phyloP scores from a whole-genome alignment of 1,140 invertebrate genomes.

The Maniola jurtina region DNA sequence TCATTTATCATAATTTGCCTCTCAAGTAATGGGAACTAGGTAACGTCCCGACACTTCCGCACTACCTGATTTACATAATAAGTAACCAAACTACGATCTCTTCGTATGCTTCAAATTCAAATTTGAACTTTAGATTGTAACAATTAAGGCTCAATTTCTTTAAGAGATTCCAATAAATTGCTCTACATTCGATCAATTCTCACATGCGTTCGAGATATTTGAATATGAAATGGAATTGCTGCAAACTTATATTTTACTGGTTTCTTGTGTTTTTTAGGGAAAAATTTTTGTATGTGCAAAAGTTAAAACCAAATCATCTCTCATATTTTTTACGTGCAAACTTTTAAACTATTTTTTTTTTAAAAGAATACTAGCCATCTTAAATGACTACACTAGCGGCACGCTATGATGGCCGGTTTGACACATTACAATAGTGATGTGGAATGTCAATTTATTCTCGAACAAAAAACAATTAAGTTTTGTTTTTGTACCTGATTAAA shows the following conservation, averaged over 20 bases:
- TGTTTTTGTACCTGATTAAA: no score
- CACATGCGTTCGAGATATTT: constrained; percentile 58
- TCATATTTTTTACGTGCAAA: background rate
- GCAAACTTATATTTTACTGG: background rate
- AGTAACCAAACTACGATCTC: constrained; percentile 52
- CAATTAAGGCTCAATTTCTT: constrained; percentile 35
- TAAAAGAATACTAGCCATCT: no score
- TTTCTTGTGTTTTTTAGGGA: background rate
- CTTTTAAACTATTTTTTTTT: no score
- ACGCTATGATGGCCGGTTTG: no score
- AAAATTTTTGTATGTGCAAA: no score
- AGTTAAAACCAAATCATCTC: background rate
- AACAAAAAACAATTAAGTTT: no score
- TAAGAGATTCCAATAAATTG: constrained; percentile 35
- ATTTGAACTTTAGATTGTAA: constrained; percentile 37
- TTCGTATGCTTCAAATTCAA: constrained; percentile 25
- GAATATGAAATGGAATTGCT: constrained; percentile 33
- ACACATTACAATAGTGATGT: no score
- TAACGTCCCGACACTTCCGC: constrained; percentile 58
- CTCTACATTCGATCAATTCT: constrained; percentile 54
- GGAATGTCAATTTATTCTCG: no score
- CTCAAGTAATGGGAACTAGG: constrained; percentile 61
- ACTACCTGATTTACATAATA: constrained; percentile 61
- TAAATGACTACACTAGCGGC: no score
- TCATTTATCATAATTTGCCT: constrained; percentile 70